Conservation (phyloP, 2,797 vertebrate genomes). For the Carcharodon carcharias region DNA sequence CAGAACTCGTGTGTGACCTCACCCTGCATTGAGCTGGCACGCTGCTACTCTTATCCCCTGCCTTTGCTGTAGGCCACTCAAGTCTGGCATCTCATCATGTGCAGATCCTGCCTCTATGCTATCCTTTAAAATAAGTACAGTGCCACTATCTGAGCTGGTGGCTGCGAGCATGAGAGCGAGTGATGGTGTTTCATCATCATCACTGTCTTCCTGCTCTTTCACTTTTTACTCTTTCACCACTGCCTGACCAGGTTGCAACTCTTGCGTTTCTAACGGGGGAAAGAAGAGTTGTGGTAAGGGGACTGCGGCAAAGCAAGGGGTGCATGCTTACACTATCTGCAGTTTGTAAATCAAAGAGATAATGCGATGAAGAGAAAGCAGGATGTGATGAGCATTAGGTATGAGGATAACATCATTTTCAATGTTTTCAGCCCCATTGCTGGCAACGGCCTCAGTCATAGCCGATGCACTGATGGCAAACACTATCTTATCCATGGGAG, state of each 20-base stretch:
- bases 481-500: background rate
- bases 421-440: background rate
- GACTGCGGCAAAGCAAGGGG: background rate
- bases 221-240: background rate
- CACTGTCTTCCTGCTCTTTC: background rate
- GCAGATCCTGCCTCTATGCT: background rate
- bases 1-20: background rate
- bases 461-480: background rate
- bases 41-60: background rate
- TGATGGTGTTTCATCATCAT: background rate
- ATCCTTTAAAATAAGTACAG: background rate
- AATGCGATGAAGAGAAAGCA: background rate
- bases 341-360: background rate
- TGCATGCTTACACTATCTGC: background rate
- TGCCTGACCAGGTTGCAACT: background rate
- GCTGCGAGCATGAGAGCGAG: background rate
- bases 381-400: background rate
- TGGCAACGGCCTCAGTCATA: background rate
- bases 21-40: background rate
- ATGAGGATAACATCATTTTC: background rate
- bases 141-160: background rate
- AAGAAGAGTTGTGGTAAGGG: background rate
- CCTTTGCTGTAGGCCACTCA: background rate
- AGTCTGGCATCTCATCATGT: background rate
- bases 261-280: background rate